These are phyloP conservation scores for Okapia johnstoni DNA, from an alignment of 2,113 vertebrate genomes.

Conservation along the genomic window DNA sequence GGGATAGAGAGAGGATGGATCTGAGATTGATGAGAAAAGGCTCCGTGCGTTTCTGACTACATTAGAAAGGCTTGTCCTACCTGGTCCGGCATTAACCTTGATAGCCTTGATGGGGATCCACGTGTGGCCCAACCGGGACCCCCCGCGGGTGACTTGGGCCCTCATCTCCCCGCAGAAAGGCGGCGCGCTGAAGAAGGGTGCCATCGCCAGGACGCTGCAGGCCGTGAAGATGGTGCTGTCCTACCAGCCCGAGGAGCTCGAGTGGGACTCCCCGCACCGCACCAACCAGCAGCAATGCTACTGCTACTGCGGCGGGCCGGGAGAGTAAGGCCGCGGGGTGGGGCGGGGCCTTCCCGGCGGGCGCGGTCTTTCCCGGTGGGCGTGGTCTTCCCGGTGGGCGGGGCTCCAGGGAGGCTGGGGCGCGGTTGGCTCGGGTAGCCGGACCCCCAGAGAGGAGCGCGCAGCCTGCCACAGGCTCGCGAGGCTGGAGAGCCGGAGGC, in stretches of 20 bases:
- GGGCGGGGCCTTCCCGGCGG: background rate
- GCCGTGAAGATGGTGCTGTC: slow-evolving; percentile 94
- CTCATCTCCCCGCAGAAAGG: slow-evolving; percentile 85
- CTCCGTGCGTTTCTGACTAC: background rate
- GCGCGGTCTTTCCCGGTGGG: background rate
- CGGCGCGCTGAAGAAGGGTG: slow-evolving; percentile 94
- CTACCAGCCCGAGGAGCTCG: slow-evolving; percentile 89
- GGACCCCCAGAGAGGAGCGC: background rate
- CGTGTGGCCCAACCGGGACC: background rate
- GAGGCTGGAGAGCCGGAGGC: rapidly evolving
- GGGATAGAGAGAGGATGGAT: background rate
- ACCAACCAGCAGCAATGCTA: slow-evolving; percentile 98
- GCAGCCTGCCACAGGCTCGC: background rate
- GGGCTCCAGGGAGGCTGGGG: no score
- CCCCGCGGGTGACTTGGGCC: background rate
- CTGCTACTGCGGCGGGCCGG: slow-evolving; percentile 95
- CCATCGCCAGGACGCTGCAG: slow-evolving; percentile 89
- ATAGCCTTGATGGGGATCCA: background rate
- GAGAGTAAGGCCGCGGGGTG: slow-evolving; percentile 85
- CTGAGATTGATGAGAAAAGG: background rate
- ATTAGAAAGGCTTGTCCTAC: background rate
- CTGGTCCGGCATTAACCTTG: background rate
- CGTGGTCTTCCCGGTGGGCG: no score
- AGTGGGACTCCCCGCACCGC: slow-evolving; percentile 94
- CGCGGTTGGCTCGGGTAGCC: background rate